Evolutionary conservation across 2,113 vertebrate genomes (phyloP).

Genomic region (Oenanthe oenanthe): DNA sequence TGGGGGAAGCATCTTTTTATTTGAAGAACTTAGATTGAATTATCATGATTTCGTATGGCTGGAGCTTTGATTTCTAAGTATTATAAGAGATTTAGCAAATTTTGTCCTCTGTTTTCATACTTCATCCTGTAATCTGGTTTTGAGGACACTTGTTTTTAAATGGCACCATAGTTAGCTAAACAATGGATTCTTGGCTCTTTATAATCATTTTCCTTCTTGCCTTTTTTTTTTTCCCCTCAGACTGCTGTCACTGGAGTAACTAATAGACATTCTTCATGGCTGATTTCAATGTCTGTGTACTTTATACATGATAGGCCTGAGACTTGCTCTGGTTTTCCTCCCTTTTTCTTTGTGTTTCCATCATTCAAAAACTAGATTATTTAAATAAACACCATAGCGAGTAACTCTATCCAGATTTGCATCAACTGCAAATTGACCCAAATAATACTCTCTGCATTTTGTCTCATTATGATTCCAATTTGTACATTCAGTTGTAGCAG

Average conservation of each 20-base stretch:
- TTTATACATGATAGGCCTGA: neutral
- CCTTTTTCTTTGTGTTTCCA: neutral
- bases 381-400: neutral
- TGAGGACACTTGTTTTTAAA: neutral
- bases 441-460: neutral
- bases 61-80: neutral
- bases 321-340: neutral
- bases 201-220: neutral
- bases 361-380: neutral
- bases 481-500: neutral
- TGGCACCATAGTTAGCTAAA: neutral
- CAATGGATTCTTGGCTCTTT: neutral
- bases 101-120: neutral
- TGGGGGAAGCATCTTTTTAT: neutral
- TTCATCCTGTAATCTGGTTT: neutral
- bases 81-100: neutral
- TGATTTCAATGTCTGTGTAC: neutral
- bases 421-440: neutral
- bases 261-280: neutral
- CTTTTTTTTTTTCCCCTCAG: fast-evolving
- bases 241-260: neutral
- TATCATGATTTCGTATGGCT: neutral
- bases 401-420: neutral
- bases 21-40: neutral
- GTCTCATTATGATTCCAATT: neutral